Conservation (phyloP, 2,113 vertebrate species). For the Neogobius melanostomus region DNA sequence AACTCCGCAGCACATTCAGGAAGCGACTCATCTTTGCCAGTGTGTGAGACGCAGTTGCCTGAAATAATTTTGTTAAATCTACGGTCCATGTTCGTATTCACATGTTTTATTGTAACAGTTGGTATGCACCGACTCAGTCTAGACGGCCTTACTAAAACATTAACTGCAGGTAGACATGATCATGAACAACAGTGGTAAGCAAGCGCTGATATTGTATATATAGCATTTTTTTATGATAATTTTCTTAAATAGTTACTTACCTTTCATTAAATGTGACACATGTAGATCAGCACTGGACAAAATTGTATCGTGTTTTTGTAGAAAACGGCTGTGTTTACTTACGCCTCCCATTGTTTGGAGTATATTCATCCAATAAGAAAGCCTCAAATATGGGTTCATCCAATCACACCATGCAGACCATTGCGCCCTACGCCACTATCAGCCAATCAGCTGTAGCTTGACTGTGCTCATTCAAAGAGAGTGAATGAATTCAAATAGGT, state of each 20-base stretch:
- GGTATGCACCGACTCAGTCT: neutral
- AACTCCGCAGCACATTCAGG: conserved; percentile 89
- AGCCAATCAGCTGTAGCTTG: conserved; percentile 43
- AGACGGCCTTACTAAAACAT: neutral
- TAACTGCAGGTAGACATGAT: neutral
- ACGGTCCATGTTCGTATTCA: no score
- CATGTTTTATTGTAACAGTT: neutral
- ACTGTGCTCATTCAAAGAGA: conserved; percentile 37
- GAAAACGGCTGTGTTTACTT: conserved; percentile 1
- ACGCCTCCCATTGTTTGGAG: conserved; percentile 9
- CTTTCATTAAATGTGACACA: conserved; percentile 22
- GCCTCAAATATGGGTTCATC: conserved; percentile 32
- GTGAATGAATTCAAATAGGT: neutral
- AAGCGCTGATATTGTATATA: conserved; percentile 7
- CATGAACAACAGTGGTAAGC: conserved; percentile 5
- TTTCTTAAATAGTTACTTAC: conserved; percentile 25
- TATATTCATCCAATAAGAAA: conserved; percentile 57
- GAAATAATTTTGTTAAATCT: no score
- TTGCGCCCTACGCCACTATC: conserved; percentile 24
- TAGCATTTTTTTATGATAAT: neutral
- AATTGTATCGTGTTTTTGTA: neutral
- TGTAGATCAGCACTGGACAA: neutral
- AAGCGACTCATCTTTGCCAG: conserved; percentile 84
- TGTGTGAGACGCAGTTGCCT: conserved; percentile 30
- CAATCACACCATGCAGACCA: conserved; percentile 54